These are phyloP conservation scores for Linnaemya tessellans DNA, from an alignment of 2,888 invertebrate species.

Conservation along the genomic window DNA sequence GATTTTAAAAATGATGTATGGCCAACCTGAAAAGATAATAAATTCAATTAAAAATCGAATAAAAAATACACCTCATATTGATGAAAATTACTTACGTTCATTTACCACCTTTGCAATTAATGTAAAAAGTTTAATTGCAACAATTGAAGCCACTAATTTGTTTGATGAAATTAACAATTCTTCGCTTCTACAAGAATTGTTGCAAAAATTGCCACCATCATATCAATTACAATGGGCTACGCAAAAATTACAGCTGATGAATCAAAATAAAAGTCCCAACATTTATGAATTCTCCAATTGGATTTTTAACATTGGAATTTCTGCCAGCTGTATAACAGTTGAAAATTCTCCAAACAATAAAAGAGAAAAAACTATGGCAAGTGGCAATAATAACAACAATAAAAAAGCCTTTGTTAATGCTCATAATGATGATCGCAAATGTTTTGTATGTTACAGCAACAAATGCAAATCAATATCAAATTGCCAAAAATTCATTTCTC, in stretches of 20 bases:
- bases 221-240: conserved; percentile 54
- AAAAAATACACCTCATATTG: conserved; percentile 21
- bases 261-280: conserved; percentile 43
- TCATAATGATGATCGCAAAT: background rate
- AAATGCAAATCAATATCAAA: background rate
- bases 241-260: conserved; percentile 33
- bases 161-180: conserved; percentile 39
- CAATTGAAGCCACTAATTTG: conserved; percentile 4
- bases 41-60: conserved; percentile 40
- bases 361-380: background rate
- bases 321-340: conserved; percentile 35
- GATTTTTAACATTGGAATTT: conserved; percentile 46
- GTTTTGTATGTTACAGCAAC: conserved; percentile 15
- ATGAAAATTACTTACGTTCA: conserved; percentile 30
- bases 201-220: conserved; percentile 30
- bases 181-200: conserved; percentile 26
- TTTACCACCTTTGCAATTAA: conserved; percentile 2
- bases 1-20: conserved; percentile 9
- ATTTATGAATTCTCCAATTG: conserved; percentile 42
- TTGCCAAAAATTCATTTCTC: conserved; percentile 15
- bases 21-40: no score
- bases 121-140: background rate
- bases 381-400: conserved; percentile 10
- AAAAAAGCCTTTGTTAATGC: background rate
- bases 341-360: background rate